phyloP scores from a whole-genome alignment of 2,888 invertebrate genomes.

The Pristionchus mayeri region DNA sequence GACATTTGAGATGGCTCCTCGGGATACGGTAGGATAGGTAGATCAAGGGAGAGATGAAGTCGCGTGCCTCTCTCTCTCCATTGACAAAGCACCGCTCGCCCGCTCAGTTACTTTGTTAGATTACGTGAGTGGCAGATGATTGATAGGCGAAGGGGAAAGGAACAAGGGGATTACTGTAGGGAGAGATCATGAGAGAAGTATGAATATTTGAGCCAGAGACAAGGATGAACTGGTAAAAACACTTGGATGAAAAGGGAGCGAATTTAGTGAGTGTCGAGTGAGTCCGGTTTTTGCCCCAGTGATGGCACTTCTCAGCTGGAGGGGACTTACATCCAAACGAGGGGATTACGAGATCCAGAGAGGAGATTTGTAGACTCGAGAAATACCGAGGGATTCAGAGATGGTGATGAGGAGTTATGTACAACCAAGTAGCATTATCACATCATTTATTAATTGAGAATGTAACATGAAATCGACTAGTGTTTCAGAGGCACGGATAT shows the following conservation, averaged over 20 bases:
- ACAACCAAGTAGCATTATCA: too few relatives aligned
- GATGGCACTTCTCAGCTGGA: conserved; percentile 8
- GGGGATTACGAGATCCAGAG: too few relatives aligned
- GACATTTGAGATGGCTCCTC: neutral
- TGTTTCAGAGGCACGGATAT: conserved; percentile 18
- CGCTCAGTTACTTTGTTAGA: conserved; percentile 35
- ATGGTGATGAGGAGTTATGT: too few relatives aligned
- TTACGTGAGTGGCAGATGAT: neutral
- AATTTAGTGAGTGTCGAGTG: conserved; percentile 6
- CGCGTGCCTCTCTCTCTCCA: neutral
- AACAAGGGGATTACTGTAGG: neutral
- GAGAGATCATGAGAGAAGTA: neutral
- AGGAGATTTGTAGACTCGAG: too few relatives aligned
- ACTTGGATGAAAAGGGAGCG: conserved; percentile 28
- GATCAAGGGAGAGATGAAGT: neutral
- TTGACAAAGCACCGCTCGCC: neutral
- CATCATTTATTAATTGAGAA: neutral
- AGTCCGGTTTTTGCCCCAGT: conserved; percentile 17
- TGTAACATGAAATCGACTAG: conserved; percentile 28
- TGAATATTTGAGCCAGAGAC: neutral
- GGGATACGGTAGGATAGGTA: neutral
- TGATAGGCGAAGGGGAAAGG: conserved; percentile 22
- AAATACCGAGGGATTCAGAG: too few relatives aligned
- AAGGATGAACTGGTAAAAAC: neutral
- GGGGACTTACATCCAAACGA: conserved; percentile 19